Percentiles rank a stretch among this genome's conserved stretches.
Evolutionary conservation across 2,797 vertebrate species (phyloP).

Genomic region (Pantherophis vulpinus): DNA sequence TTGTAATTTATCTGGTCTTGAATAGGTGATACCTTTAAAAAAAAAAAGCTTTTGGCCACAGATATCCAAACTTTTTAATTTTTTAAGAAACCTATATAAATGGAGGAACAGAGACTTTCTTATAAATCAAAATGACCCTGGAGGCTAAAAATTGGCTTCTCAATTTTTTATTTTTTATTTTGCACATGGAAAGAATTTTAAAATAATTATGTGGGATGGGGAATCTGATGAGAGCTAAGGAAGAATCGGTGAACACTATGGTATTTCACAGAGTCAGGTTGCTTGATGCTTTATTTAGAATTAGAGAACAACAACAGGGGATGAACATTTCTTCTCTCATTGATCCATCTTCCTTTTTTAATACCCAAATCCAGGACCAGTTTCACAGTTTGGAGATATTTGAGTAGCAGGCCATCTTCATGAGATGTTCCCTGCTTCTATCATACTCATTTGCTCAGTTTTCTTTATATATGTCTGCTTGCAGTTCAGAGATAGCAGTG

Average conservation of each 20-base stretch:
- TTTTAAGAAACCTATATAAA: background rate
- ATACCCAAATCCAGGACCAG: background rate
- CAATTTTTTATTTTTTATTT: no score
- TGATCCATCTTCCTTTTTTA: background rate
- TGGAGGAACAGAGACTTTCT: background rate
- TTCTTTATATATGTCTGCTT: background rate
- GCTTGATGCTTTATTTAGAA: no score
- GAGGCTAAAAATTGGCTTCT: background rate
- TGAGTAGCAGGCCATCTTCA: background rate
- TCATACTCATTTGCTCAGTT: background rate
- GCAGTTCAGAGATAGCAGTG: background rate
- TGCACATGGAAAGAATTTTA: no score
- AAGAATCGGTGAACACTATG: no score
- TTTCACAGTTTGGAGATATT: background rate
- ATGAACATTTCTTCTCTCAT: background rate
- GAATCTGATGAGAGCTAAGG: no score
- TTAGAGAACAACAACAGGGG: no score
- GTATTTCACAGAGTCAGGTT: no score
- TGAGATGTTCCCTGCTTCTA: no score
- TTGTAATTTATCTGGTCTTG: background rate
- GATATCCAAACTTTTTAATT: background rate
- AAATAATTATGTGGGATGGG: no score
- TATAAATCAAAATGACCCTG: background rate
- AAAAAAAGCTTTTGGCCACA: background rate
- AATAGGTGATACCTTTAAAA: background rate